Evolutionary conservation across 2,888 invertebrate species (phyloP).

Genomic region (Leptopilina myrica): DNA sequence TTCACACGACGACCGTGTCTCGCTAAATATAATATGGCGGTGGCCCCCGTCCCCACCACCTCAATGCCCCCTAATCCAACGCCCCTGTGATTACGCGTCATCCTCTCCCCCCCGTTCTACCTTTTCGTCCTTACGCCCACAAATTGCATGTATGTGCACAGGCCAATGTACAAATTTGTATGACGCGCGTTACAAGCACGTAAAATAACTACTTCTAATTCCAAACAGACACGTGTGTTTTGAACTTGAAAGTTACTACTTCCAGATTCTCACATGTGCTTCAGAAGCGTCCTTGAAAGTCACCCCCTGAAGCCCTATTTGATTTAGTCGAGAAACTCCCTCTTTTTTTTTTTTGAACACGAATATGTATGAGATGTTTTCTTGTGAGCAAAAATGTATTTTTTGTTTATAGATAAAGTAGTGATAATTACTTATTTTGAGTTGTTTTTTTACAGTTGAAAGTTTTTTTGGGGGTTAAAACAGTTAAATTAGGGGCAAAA

Average conservation of each 20-base stretch:
- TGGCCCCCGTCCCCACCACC: conserved; percentile 61
- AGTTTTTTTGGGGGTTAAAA: too few species aligned
- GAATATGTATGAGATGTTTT: not conserved
- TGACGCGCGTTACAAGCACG: not conserved
- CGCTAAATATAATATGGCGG: conserved; percentile 73
- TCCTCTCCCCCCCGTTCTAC: conserved; percentile 52
- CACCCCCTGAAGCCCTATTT: not conserved
- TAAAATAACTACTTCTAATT: conserved; percentile 26
- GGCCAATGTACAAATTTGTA: not conserved
- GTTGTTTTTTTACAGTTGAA: too few species aligned
- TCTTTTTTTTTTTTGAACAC: not conserved
- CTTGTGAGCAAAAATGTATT: too few species aligned
- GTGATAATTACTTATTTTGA: too few species aligned
- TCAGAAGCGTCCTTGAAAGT: conserved; percentile 4
- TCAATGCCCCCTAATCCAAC: conserved; percentile 68
- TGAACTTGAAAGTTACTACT: conserved; percentile 13
- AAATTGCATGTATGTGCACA: not conserved
- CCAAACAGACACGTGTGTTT: conserved; percentile 16
- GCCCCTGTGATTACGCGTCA: conserved; percentile 70
- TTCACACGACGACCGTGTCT: conserved; percentile 70
- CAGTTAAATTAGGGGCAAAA: too few species aligned
- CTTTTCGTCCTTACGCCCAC: conserved; percentile 54
- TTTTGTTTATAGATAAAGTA: too few species aligned
- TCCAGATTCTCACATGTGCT: conserved; percentile 14
- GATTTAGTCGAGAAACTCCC: not conserved